Conservation (phyloP, 2,888 invertebrate genomes). For the Drosophila cognata region DNA sequence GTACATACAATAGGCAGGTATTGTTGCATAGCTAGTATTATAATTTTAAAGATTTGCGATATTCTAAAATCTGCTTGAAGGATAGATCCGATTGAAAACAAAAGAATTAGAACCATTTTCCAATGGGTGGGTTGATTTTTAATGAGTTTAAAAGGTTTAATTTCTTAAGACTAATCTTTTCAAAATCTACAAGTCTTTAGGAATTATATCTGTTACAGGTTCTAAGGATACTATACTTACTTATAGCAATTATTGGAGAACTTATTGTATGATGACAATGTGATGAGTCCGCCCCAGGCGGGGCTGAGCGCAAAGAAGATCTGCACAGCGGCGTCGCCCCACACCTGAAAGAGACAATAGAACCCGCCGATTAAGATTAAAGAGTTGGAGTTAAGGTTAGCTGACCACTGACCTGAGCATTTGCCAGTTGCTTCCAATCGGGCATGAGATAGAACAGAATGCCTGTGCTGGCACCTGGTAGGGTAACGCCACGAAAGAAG, state of each 20-base stretch:
- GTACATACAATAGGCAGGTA: neutral
- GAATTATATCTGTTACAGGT: neutral
- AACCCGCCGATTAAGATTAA: neutral
- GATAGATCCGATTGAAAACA: neutral
- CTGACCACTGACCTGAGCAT: constrained; percentile 87
- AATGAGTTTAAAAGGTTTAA: neutral
- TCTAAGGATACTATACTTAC: constrained; percentile 83
- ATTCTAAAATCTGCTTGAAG: neutral
- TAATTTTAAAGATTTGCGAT: rapidly evolving
- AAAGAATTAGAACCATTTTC: neutral
- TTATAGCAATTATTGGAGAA: constrained; percentile 93
- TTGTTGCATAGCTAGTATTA: neutral
- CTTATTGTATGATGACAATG: constrained; percentile 93
- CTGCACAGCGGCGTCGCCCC: constrained; percentile 94
- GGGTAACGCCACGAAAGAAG: constrained; percentile 91
- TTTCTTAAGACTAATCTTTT: neutral
- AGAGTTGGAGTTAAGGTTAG: neutral
- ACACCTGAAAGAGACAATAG: constrained; percentile 86
- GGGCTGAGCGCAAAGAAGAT: constrained; percentile 95
- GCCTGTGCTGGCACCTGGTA: constrained; percentile 92
- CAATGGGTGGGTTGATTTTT: neutral
- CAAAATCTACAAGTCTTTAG: neutral
- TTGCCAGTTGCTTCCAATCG: constrained; percentile 89
- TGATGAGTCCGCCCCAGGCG: constrained; percentile 94
- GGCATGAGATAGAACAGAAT: constrained; percentile 92